Evolutionary conservation across 30 jellyfish, hydroid and myxozoan genomes (phyloP), one percentile per base, ranked within the genome.

Genomic region (Aurelia sp.): DNA sequence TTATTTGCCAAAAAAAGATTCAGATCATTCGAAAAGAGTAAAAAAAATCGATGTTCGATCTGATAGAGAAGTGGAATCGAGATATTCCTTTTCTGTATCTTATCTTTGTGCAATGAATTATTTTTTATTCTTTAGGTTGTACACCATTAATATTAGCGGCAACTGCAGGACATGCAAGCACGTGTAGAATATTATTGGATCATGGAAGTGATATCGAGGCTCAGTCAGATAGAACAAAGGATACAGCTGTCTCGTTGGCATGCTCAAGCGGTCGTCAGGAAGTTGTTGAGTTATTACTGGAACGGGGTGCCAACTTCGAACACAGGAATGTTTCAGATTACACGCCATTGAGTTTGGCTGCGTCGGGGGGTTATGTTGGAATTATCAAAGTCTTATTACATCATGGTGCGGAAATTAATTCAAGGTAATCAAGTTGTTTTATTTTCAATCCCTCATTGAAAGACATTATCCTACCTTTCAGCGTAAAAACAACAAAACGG

Each of bases 201-300:
- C 64, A 81, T 72, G 97, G 96, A 6, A 89, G 97, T 18, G 99
- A 96, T 57, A 96, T 96, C 70, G 98, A 96, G 79, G 98, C 98
- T 19, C 98, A 96, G 33, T 96, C 99, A 18, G 99, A 96, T 55
- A 97, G 99, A 33, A 96, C 99, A 3, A 91, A 96, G 80, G 99
- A 96, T 88, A 90, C 98, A 41, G 99, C 99, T 1, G 87, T 96
- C 65, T 90, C 99, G 47, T 83, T 96, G 33, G 99, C 99, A 15
- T 90, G 98, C 80, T 96, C 99, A 6, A 96, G 98, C 79, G 99
- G 99, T 20, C 91, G 98, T 5, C 98, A 91, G 70, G 99, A 96
- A 65, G 98, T 96, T 20, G 98, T 96, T n/a, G 99, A 96, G 38
- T 78, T 87, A 38, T 80, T 96, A 8, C 89, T 96, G 77, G 89